Base-by-base conservation (phyloP, 2,797 vertebrate species). In the Adrianichthys oophorus region DNA sequence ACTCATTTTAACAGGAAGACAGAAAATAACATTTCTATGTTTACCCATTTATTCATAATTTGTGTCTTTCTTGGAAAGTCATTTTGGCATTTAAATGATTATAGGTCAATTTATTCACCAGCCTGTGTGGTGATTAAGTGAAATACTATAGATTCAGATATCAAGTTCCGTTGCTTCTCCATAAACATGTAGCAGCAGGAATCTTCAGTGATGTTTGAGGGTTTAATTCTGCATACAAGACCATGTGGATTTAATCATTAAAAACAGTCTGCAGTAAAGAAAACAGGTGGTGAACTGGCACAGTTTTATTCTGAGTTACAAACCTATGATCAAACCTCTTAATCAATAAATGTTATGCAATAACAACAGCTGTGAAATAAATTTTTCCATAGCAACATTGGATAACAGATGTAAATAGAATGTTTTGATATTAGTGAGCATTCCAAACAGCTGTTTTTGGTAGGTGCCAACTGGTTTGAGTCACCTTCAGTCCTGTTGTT, bases 311-410 rank as follows among this genome's bases (percentile, higher is more conserved):
- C 65, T 83, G 85, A 85, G 74, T 89, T 83, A 87, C 41, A 41
- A 71, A 82, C 61, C 65, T 62, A 12, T 61, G 63, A 67, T 74
- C 79, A 45, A 68, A 52, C 59, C 72, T 84, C 48, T 74, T 79
- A 59, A 32, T 14, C 71, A 69, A 76, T 82, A 82, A 79, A 79
- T 85, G 71, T 52, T 78, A 76, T 76, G 55, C 68, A 82, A 88
- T 86, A 87, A 76, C 74, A 60, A 59, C 66, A 81, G 83, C 83
- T 79, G 79, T 76, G 78, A 64, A 81, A 83, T 84, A 74, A 78
- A 85, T 70, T 78, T 80, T 85, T 85, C 84, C 89, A 55, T 86
- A 79, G 85, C 74, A 87, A 89, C 87, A 59, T 26, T 46, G 32
- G 60, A 85, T 66, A 87, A 89, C 82, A 89, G 67, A 70, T 46